Base-by-base conservation (phyloP, 2,888 invertebrate genomes). In the Geophilus truncorum region DNA sequence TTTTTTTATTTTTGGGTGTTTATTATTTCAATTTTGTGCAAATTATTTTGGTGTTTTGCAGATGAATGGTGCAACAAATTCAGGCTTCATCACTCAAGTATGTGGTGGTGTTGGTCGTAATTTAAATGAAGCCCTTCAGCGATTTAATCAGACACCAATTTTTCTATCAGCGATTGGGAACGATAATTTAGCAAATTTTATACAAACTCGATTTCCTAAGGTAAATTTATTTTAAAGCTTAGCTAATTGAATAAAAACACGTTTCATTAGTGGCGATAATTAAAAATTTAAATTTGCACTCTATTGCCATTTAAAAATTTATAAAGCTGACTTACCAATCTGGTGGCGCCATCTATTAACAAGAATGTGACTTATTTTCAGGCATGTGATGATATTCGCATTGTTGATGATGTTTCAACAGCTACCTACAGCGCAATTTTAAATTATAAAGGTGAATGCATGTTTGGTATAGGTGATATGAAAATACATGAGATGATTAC, bases 61-160 rank as follows among this genome's bases (percentile, higher is more conserved):
- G 92, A 85, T 93, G 79, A 92, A 96, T 85, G 96, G 95, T 32
- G 91, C 93, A 82, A 94, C 94, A 0, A 92, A 94, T 85, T 87
- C 88, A 0, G 92, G 93, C 28, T 87, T 87, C 81, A 90, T 92
- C 36, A 88, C 90, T 76, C 90, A 91, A 84, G 90, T 90, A 81
- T 91, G 91, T 7, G 98, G 98, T 12, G 98, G 98, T 15, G 98
- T 98, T 0, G 98, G 92, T 0, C 90, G 97, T 79, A 98, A 98
- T 87, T 90, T 98, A 80, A 94, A 95, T 0, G 95, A 96, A 84
- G 94, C 94, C 23, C 88, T 98, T 79, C 90, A 90, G 84, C 91
- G 93, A 84, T 89, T 97, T 32, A 92, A 92, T 40, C 90, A 90
- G 77, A 84, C 85, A 10, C 90, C 92, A 0, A 87, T 90, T 28